These are phyloP conservation scores for Passer domesticus DNA, from an alignment of 2,113 vertebrate species.

Conservation along the genomic window DNA sequence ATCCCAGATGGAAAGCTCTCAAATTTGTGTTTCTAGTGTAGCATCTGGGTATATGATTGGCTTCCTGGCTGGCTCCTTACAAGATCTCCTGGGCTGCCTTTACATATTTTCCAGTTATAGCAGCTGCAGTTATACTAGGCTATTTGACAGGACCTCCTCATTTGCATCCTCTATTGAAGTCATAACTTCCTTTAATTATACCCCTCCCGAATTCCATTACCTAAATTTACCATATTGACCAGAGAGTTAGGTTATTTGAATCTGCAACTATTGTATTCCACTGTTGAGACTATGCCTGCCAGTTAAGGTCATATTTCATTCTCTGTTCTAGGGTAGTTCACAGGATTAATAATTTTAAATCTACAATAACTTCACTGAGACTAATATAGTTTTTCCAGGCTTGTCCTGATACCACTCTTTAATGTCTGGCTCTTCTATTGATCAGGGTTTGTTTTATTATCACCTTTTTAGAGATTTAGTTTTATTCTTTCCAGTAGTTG, in stretches of 20 bases:
- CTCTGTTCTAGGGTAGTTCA: neutral
- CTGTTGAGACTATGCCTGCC: neutral
- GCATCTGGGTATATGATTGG: slow-evolving; percentile 56
- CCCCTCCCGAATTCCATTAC: neutral
- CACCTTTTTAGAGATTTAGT: neutral
- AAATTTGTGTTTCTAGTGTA: slow-evolving; percentile 47
- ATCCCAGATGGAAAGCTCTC: slow-evolving; percentile 70
- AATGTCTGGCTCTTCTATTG: neutral
- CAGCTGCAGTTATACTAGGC: neutral
- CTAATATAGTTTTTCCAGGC: neutral
- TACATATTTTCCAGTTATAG: neutral
- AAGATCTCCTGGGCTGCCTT: slow-evolving; percentile 49
- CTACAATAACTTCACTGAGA: neutral
- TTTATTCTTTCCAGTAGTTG: neutral
- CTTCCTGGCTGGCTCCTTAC: slow-evolving; percentile 48
- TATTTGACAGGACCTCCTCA: neutral
- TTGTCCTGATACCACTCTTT: neutral
- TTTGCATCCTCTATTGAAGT: neutral
- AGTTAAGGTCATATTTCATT: neutral
- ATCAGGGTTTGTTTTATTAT: neutral
- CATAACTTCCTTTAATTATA: neutral
- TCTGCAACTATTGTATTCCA: neutral
- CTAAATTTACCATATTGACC: neutral
- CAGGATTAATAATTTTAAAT: neutral
- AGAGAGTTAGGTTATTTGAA: neutral